Evolutionary conservation across 2,113 vertebrate genomes (phyloP).

Genomic region (Myotis yumanensis): DNA sequence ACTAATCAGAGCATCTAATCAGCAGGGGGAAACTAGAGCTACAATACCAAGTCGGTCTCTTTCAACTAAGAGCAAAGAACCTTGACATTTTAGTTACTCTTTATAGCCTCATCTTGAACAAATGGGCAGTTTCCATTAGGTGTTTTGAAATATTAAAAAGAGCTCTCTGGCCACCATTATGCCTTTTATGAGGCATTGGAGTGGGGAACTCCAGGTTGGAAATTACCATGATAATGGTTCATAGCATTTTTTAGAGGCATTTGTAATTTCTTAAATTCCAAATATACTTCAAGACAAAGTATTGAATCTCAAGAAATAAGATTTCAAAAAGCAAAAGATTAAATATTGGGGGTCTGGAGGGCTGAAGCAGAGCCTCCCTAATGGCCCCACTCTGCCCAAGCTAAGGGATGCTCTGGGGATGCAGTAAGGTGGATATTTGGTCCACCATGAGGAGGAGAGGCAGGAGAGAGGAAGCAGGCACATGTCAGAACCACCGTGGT

Average conservation of each 20-base stretch:
- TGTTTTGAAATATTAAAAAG: conserved; percentile 62
- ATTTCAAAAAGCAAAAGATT: not conserved
- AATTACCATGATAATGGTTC: conserved; percentile 45
- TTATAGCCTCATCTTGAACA: conserved; percentile 32
- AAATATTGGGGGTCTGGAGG: not conserved
- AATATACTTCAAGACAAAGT: conserved; percentile 39
- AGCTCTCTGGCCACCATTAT: not conserved
- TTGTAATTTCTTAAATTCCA: conserved; percentile 45
- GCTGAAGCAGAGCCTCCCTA: not conserved
- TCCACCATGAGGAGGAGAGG: not conserved
- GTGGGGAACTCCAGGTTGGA: not conserved
- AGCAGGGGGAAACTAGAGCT: not conserved
- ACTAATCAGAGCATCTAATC: not conserved
- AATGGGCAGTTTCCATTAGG: conserved; percentile 54
- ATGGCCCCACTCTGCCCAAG: not conserved
- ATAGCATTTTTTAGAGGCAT: not conserved
- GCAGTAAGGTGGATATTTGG: not conserved
- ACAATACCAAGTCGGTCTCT: not conserved
- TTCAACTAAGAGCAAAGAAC: not conserved
- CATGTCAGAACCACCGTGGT: accelerated
- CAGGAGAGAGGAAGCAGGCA: not conserved
- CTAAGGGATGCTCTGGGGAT: not conserved
- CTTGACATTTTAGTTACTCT: conserved; percentile 30
- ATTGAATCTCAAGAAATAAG: conserved; percentile 11
- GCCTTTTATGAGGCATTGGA: not conserved